phyloP scores from a whole-genome alignment of 1,140 invertebrate species.

The Camponotus pennsylvanicus region DNA sequence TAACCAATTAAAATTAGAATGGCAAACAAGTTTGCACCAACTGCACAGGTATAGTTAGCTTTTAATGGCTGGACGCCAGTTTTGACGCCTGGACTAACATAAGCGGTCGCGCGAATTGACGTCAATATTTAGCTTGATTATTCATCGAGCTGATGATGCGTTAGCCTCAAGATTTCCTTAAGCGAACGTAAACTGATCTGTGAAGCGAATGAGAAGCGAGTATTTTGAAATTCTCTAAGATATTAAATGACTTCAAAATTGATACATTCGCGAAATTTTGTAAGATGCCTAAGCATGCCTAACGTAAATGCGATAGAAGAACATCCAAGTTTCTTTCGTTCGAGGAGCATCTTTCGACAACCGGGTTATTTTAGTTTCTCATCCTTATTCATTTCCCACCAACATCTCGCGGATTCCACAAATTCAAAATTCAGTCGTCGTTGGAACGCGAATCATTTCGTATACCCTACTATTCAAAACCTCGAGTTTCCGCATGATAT shows the following conservation, averaged over 20 bases:
- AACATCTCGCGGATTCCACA: slow-evolving; percentile 40
- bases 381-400: slow-evolving; percentile 49
- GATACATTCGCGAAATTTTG: neutral
- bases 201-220: neutral
- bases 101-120: slow-evolving; percentile 29
- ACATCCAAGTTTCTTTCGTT: slow-evolving; percentile 62
- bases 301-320: slow-evolving; percentile 35
- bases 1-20: slow-evolving; percentile 71
- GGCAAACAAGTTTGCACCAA: slow-evolving; percentile 11
- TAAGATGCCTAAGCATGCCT: neutral
- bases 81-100: slow-evolving; percentile 19
- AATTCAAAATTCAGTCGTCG: slow-evolving; percentile 75
- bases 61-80: slow-evolving; percentile 64
- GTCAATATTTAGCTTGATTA: slow-evolving; percentile 54
- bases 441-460: slow-evolving; percentile 65
- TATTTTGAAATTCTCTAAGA: neutral
- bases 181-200: slow-evolving; percentile 19
- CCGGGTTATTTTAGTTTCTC: slow-evolving; percentile 77
- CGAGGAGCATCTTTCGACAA: slow-evolving; percentile 56
- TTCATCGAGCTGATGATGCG: neutral
- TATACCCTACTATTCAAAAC: slow-evolving; percentile 46
- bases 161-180: neutral
- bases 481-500: slow-evolving; percentile 1
- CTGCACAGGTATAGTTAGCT: slow-evolving; percentile 58
- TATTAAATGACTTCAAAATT: slow-evolving; percentile 18